Percentiles rank a stretch among this genome's conserved stretches.
Evolutionary conservation across 2,797 vertebrate species (phyloP).

Genomic region (Dicrostonyx torquatus): DNA sequence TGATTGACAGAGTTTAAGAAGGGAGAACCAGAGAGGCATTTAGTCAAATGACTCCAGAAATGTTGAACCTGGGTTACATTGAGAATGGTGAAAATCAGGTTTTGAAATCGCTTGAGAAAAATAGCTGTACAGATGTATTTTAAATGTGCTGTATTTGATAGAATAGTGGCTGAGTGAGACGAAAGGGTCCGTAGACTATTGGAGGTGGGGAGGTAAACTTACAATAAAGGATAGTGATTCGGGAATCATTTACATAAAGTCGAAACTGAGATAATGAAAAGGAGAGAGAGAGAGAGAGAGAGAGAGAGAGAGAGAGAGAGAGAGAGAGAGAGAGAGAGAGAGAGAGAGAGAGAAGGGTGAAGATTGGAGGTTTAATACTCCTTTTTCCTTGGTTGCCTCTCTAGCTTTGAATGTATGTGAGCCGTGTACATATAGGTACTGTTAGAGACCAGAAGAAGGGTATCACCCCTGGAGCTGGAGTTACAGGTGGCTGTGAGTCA

Average conservation of each 20-base stretch:
- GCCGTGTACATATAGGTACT: not conserved
- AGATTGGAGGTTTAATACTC: not conserved
- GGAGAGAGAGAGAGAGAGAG: too few species aligned
- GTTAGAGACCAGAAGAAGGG: not conserved
- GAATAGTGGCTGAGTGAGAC: constrained; percentile 2
- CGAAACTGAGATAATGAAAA: constrained; percentile 16
- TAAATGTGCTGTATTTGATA: constrained; percentile 52
- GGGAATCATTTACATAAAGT: constrained; percentile 53
- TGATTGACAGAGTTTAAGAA: constrained; percentile 5
- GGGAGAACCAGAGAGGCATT: not conserved
- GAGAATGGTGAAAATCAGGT: constrained; percentile 48
- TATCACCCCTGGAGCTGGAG: not conserved
- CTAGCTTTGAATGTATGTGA: not conserved
- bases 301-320: too few species aligned
- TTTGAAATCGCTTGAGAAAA: constrained; percentile 62
- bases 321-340: too few species aligned
- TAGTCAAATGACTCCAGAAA: constrained; percentile 41
- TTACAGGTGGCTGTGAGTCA: not conserved
- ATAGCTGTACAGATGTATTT: constrained; percentile 18
- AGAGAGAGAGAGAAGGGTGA: too few species aligned
- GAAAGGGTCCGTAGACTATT: constrained; percentile 29
- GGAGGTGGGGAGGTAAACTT: constrained; percentile 33
- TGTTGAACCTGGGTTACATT: constrained; percentile 20
- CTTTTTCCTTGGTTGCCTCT: constrained; percentile 50
- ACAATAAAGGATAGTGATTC: constrained; percentile 44